Evolutionary conservation across 2,113 vertebrate genomes (phyloP).

Genomic region (Gadus chalcogrammus): DNA sequence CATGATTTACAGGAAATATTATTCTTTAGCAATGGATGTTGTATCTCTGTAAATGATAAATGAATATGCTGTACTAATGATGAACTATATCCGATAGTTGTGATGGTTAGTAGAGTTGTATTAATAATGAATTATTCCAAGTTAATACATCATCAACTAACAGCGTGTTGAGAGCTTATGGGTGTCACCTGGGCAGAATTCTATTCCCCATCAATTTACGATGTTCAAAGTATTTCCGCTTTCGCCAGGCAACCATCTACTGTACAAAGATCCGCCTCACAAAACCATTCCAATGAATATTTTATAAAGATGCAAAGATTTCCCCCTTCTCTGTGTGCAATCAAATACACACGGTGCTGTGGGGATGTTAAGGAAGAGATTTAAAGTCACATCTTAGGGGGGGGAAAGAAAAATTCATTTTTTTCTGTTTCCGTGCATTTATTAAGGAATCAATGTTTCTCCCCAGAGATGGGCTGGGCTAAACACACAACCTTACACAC

Average conservation of each 20-base stretch:
- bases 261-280: constrained; percentile 52
- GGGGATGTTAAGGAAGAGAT: constrained; percentile 70
- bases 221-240: constrained; percentile 28
- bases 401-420: constrained; percentile 62
- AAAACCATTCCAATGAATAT: constrained; percentile 71
- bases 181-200: no score
- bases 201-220: no score
- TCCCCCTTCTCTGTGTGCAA: constrained; percentile 66
- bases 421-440: constrained; percentile 72
- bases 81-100: no score
- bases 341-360: constrained; percentile 73
- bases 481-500: constrained; percentile 33
- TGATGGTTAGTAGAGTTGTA: no score
- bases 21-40: no score
- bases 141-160: no score
- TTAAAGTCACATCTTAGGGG: constrained; percentile 69
- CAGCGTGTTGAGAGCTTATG: no score
- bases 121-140: no score
- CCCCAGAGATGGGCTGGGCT: constrained; percentile 55
- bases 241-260: constrained; percentile 57
- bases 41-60: no score
- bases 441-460: constrained; percentile 74
- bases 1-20: no score
- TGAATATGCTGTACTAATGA: no score
- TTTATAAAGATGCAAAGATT: constrained; percentile 79